Conservation (phyloP, 2,888 invertebrate species). For the Stenichneumon culpator region DNA sequence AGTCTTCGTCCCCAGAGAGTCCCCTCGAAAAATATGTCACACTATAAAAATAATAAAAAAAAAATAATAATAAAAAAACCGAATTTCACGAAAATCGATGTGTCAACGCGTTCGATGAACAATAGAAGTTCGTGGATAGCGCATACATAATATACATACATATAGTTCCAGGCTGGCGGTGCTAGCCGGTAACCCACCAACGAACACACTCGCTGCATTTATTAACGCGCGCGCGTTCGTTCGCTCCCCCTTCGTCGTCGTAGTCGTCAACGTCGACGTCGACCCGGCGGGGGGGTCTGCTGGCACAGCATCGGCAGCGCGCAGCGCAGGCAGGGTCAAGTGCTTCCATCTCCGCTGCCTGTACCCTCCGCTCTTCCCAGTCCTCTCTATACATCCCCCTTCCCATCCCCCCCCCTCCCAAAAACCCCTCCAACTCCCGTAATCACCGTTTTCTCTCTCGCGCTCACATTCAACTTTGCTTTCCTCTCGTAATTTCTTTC, state of each 20-base stretch:
- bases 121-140: constrained; percentile 1
- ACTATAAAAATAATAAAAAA: too few species aligned
- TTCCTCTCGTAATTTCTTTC: constrained; percentile 62
- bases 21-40: too few species aligned
- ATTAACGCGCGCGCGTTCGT: constrained; percentile 78
- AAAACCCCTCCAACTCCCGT: constrained; percentile 55
- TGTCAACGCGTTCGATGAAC: constrained; percentile 11
- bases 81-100: constrained; percentile 9
- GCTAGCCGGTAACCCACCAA: constrained; percentile 57
- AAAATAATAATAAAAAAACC: too few species aligned
- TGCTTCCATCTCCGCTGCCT: constrained; percentile 70
- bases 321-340: constrained; percentile 81
- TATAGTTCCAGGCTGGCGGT: constrained; percentile 13
- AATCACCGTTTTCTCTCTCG: constrained; percentile 65
- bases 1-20: too few species aligned
- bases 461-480: constrained; percentile 43
- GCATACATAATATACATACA: neutral
- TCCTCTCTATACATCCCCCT: constrained; percentile 56
- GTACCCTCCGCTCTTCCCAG: constrained; percentile 54
- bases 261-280: constrained; percentile 43
- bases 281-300: constrained; percentile 73
- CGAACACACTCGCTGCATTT: constrained; percentile 76
- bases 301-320: constrained; percentile 79
- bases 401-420: constrained; percentile 57
- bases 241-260: constrained; percentile 63